Percentiles rank a stretch among this genome's conserved stretches.
Evolutionary conservation across 2,797 vertebrate species (phyloP).

Genomic region (Streptopelia turtur): DNA sequence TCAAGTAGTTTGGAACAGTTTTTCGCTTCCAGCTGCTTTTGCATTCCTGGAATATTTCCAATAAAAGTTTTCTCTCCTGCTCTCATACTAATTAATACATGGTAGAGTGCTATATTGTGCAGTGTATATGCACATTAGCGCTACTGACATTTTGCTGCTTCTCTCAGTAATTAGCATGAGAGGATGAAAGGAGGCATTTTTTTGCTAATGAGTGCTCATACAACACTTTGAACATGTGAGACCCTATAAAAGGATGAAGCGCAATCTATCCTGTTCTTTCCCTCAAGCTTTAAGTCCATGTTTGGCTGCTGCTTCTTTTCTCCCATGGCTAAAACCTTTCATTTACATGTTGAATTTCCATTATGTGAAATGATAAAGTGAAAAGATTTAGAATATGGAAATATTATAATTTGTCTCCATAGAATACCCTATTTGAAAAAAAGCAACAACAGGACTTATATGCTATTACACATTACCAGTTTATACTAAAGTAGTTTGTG

Average conservation of each 20-base stretch:
- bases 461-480: neutral
- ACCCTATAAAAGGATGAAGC: neutral
- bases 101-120: neutral
- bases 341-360: neutral
- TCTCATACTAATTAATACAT: constrained; percentile 10
- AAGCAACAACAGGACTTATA: neutral
- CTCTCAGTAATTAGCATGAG: constrained; percentile 3
- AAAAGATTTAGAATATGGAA: neutral
- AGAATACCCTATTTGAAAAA: neutral
- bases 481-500: neutral
- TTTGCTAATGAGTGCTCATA: constrained; percentile 32
- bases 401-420: neutral
- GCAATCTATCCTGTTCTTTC: neutral
- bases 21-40: neutral
- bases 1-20: neutral
- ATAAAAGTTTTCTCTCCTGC: neutral
- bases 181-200: constrained; percentile 32
- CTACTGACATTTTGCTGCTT: constrained; percentile 6
- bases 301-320: neutral
- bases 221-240: neutral
- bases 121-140: neutral
- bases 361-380: neutral
- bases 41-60: neutral
- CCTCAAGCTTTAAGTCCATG: neutral
- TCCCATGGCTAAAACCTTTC: neutral